These are phyloP conservation scores for Rhagonycha fulva DNA, from an alignment of 2,888 invertebrate species.

Conservation along the genomic window DNA sequence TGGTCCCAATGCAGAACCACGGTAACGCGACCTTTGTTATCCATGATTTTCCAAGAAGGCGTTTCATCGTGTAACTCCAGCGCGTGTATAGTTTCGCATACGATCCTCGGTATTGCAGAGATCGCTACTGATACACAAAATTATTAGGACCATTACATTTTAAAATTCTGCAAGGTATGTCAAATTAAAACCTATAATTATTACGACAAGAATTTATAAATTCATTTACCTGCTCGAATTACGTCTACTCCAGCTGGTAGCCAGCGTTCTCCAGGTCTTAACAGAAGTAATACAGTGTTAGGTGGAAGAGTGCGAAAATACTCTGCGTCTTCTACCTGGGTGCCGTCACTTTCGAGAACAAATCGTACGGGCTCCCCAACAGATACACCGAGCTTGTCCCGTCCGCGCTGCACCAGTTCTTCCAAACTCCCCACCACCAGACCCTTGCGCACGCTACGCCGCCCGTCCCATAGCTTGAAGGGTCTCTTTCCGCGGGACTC, in stretches of 20 bases:
- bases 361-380: slow-evolving; percentile 85
- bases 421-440: slow-evolving; percentile 90
- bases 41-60: slow-evolving; percentile 98
- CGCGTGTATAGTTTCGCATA: slow-evolving; percentile 95
- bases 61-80: slow-evolving; percentile 95
- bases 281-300: slow-evolving; percentile 85
- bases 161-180: background rate
- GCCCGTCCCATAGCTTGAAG: slow-evolving; percentile 96
- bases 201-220: background rate
- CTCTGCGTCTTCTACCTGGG: slow-evolving; percentile 95
- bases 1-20: slow-evolving; percentile 97
- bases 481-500: slow-evolving; percentile 95
- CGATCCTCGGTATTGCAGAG: slow-evolving; percentile 94
- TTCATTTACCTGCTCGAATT: slow-evolving; percentile 81
- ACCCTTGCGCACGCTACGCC: slow-evolving; percentile 91
- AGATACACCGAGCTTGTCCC: slow-evolving; percentile 88
- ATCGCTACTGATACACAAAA: slow-evolving; percentile 69
- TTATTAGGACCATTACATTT: slow-evolving; percentile 2
- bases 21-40: slow-evolving; percentile 95
- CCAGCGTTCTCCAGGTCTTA: slow-evolving; percentile 91
- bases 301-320: slow-evolving; percentile 93
- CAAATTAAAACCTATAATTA: background rate
- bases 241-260: slow-evolving; percentile 92
- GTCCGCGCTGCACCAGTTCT: slow-evolving; percentile 71
- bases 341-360: slow-evolving; percentile 94